phyloP scores from a whole-genome alignment of 2,797 vertebrate genomes.

The Lacerta viridis region DNA sequence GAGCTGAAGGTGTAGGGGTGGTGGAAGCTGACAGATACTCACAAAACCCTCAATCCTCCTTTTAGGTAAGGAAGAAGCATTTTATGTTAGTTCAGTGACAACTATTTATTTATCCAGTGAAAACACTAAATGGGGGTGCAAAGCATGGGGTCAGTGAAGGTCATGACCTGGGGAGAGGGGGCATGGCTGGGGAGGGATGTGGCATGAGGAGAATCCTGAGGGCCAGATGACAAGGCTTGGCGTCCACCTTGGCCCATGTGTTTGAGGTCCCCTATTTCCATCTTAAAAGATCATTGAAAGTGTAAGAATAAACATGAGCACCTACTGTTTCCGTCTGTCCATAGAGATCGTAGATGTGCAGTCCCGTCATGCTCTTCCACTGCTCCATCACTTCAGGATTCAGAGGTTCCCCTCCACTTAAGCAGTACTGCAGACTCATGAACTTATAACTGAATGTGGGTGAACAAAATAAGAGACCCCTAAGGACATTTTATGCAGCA shows the following conservation, averaged over 20 bases:
- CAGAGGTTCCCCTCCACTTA: constrained; percentile 84
- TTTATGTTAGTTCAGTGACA: too few species aligned
- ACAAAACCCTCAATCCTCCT: too few species aligned
- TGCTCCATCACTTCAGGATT: constrained; percentile 84
- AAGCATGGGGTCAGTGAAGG: too few species aligned
- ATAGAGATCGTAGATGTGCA: constrained; percentile 85
- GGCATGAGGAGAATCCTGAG: background rate
- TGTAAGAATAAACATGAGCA: background rate
- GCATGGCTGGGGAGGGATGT: too few species aligned
- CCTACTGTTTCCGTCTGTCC: constrained; percentile 89
- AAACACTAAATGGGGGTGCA: too few species aligned
- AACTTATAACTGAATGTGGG: constrained; percentile 83
- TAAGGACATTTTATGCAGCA: too few species aligned
- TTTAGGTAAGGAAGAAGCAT: too few species aligned
- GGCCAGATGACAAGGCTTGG: background rate
- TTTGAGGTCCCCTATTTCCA: background rate
- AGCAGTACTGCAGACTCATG: constrained; percentile 80
- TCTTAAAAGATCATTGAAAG: background rate
- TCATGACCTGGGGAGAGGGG: too few species aligned
- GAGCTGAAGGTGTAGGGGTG: too few species aligned
- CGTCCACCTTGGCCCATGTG: background rate
- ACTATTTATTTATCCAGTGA: too few species aligned
- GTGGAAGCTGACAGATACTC: too few species aligned
- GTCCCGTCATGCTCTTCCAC: constrained; percentile 84
- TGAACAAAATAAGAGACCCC: constrained; percentile 40